Evolutionary conservation across 2,888 invertebrate species (phyloP).

Genomic region (Scaptomyza parva): DNA sequence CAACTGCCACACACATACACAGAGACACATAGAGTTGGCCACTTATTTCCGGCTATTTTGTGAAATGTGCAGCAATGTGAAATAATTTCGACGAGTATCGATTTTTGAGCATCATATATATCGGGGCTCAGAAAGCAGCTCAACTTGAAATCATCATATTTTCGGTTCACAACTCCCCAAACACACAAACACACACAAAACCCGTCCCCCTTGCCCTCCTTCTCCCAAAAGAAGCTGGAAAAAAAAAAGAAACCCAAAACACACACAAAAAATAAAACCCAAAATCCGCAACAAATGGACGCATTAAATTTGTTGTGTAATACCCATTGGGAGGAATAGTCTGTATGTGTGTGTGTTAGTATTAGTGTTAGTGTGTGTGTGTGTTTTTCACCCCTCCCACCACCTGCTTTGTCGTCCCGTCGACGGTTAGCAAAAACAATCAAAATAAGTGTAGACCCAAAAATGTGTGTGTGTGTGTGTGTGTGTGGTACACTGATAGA

Average conservation of each 20-base stretch:
- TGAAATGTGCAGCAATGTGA: slow-evolving; percentile 42
- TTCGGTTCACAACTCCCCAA: slow-evolving; percentile 7
- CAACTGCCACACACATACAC: background rate
- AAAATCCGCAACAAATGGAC: slow-evolving; percentile 43
- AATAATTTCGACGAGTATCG: slow-evolving; percentile 54
- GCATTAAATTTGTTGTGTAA: slow-evolving; percentile 27
- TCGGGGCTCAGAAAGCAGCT: slow-evolving; percentile 38
- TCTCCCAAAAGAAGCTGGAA: no score
- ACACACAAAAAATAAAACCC: slow-evolving; percentile 15
- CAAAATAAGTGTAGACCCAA: slow-evolving; percentile 65
- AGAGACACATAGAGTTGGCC: slow-evolving; percentile 7
- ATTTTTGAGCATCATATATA: slow-evolving; percentile 55
- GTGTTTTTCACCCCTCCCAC: background rate
- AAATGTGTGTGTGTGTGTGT: no score
- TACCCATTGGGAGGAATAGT: background rate
- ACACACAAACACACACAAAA: no score
- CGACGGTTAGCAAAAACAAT: slow-evolving; percentile 65
- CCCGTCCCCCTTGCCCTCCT: no score
- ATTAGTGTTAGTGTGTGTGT: slow-evolving; percentile 11
- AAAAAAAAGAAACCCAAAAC: background rate
- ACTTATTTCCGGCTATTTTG: slow-evolving; percentile 38
- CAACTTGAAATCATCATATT: slow-evolving; percentile 44
- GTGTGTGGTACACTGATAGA: no score
- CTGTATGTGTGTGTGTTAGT: slow-evolving; percentile 2
- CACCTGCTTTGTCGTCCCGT: no score